Percentiles rank a stretch among this genome's conserved stretches.
Conservation (phyloP, 2,797 vertebrate genomes). For the Hapalemur alaotrensis region DNA sequence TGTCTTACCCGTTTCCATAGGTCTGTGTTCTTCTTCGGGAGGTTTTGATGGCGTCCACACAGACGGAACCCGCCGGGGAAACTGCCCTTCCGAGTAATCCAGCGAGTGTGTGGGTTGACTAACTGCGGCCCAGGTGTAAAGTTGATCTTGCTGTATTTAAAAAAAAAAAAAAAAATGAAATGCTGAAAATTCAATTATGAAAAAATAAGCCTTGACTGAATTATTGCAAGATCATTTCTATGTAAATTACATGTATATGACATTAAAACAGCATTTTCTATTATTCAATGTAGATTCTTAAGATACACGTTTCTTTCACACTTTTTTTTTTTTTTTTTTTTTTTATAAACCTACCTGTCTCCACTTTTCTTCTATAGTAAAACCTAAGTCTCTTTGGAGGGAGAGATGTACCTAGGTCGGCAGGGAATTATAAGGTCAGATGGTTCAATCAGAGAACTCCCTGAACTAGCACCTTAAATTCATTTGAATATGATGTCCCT, state of each 20-base stretch:
- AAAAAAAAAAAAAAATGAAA: neutral
- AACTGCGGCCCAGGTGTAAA: constrained; percentile 96
- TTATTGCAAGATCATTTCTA: neutral
- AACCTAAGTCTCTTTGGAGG: neutral
- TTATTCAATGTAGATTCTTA: neutral
- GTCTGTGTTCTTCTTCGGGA: constrained; percentile 83
- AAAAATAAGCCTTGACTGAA: neutral
- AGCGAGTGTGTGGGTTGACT: constrained; percentile 92
- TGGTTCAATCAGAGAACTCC: neutral
- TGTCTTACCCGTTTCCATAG: constrained; percentile 87
- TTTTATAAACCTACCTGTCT: neutral
- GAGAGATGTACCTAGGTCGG: neutral
- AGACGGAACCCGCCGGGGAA: constrained; percentile 87
- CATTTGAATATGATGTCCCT: neutral
- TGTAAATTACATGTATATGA: neutral
- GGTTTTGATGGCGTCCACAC: constrained; percentile 83
- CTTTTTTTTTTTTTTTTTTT: neutral
- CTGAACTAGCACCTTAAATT: neutral
- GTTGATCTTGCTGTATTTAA: constrained; percentile 91
- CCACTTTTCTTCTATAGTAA: neutral
- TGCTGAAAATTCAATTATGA: neutral
- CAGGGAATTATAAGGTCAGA: neutral
- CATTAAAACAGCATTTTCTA: neutral
- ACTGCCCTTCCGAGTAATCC: constrained; percentile 89
- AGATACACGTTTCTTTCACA: neutral